Base-by-base conservation (phyloP, 2,888 invertebrate genomes). In the Sarcophaga rosellei region DNA sequence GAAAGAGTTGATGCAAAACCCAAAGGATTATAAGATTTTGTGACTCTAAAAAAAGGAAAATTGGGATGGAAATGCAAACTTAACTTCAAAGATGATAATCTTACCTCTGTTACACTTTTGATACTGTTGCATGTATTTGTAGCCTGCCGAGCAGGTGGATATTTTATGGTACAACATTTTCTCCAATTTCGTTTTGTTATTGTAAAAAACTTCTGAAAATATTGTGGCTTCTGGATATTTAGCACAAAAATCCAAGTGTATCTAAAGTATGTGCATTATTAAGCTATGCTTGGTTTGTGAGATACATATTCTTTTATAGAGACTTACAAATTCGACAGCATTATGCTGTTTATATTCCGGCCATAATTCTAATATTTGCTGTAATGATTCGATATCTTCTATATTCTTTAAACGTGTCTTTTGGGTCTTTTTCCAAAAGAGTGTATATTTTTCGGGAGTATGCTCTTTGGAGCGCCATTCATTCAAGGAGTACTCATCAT, bases 291-390 rank as follows among this genome's bases (percentile, higher is more conserved):
- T 35, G 35, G 2, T 35, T 10, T 35, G 8, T 15, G 53, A 53
- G 53, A 53, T 53, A 53, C 53, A 53, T 53, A 53, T 53, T 53
- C 5, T 63, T 57, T 59, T 35, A n/a, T 23, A 35, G 15, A 15
- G 12, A 74, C 81, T 79, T 76, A 81, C 81, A 81, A 70, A 87
- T 45, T 84, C 81, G 47, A 73, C 76, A 10, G 81, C 78, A 79
- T 84, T 79, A n/a, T 84, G 68, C 12, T 81, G 77, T 45, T 85
- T 84, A 12, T 87, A 87, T 75, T 87, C 84, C 12, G 84, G 86
- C 86, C 86, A 86, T 23, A 84, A 77, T 12, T 86, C 84, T 57
- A 86, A 68, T 62, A 86, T 86, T 21, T 78, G 81, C 2, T 78
- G 23, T 23, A 86, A 45, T 3, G 75, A 75, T 45, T 86, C 86